Base-by-base conservation (phyloP, 2,888 invertebrate genomes). In the Lasioglossum calceatum region DNA sequence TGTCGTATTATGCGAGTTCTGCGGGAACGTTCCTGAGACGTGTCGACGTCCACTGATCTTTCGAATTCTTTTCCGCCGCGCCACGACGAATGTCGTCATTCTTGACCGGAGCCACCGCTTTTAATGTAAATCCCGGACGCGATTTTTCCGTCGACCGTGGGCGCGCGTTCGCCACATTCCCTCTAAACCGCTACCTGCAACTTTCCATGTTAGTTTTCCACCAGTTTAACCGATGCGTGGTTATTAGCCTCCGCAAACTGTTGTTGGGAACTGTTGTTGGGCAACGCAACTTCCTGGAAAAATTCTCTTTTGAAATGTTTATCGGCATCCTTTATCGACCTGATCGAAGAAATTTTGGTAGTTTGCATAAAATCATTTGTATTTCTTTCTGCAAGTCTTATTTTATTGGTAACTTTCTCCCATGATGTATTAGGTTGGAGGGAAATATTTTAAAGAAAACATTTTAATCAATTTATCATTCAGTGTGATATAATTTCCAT, bases 1-100 rank as follows among this genome's bases (percentile, higher is more conserved):
- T 90, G 89, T 87, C 73, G 76, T 78, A 85, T 90, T 90, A 90
- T 90, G 84, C 90, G 86, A 82, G 77, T 54, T 82, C 77, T 74
- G 61, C 87, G 82, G 79, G 82, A 86, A 86, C 79, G 80, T 77
- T 47, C 79, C 58, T 14, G 61, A 54, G 80, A 83, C 82, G 87
- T 76, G 83, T 87, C 71, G 83, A 58, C 83, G 87, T 80, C 70
- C 79, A 74, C 36, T 64, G 67, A 87, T 76, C 80, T 87, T 78
- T 87, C 80, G 80, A 81, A 87, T 87, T 87, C 87, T 87, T 87
- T 83, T 75, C 71, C 54, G 42, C 39, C 50, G 36, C 76, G 42
- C 70, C 73, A 50, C 86, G 79, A 73, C 42, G 61, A 77, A 86
- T 82, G 76, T 58, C 72, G 79, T 74, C 86, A 82, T 76, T 79